A percentile compares a stretch with the other conserved stretches of the same genome.
These are phyloP conservation scores for Lepisosteus osseus DNA, from an alignment of 2,113 vertebrate genomes.

Conservation along the genomic window DNA sequence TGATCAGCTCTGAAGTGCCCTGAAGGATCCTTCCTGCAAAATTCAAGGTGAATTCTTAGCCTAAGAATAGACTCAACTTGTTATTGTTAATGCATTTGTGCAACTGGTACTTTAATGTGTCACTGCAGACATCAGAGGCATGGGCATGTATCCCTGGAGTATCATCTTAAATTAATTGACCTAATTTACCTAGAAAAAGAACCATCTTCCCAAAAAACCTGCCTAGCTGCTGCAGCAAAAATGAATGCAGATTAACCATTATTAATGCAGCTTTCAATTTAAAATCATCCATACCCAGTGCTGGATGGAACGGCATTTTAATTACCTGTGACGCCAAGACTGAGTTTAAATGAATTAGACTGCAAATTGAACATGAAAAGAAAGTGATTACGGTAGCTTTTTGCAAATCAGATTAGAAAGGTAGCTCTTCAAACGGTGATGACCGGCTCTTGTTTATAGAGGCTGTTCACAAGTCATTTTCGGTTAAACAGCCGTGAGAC, in stretches of 20 bases:
- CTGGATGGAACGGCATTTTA: neutral
- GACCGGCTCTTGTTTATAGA: neutral
- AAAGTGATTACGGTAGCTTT: neutral
- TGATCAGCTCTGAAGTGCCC: too few relatives aligned
- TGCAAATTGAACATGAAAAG: neutral
- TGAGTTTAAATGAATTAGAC: neutral
- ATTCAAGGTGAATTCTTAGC: too few relatives aligned
- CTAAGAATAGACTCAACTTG: too few relatives aligned
- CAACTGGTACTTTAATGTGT: too few relatives aligned
- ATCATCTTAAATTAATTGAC: neutral
- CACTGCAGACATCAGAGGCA: too few relatives aligned
- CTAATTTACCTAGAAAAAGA: neutral
- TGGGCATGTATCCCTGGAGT: neutral
- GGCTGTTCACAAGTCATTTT: too few relatives aligned
- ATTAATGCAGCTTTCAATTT: neutral
- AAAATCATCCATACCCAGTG: neutral
- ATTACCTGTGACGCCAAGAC: neutral
- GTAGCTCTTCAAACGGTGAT: neutral
- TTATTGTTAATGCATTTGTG: too few relatives aligned
- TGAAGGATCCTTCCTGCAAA: neutral
- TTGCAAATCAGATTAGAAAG: constrained; percentile 7
- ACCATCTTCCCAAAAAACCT: neutral
- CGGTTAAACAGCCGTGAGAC: too few relatives aligned
- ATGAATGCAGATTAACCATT: neutral
- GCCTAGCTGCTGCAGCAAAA: neutral